Evolutionary conservation across 2,888 invertebrate genomes (phyloP).

Genomic region (Leptopilina myrica): DNA sequence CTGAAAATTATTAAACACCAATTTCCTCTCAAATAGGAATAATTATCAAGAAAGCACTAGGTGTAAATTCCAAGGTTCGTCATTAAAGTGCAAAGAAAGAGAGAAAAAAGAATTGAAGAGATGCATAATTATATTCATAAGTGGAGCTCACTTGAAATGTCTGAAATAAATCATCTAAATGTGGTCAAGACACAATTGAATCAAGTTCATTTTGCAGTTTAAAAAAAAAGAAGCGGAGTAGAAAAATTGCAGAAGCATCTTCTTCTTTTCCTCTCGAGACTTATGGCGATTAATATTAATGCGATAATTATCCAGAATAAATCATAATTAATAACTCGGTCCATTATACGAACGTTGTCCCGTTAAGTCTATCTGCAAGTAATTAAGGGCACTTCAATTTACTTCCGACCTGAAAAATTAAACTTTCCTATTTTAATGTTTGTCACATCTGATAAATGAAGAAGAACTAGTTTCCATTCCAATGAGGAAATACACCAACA

Average conservation of each 20-base stretch:
- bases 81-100: not conserved
- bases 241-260: constrained; percentile 11
- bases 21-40: not conserved
- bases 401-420: constrained; percentile 31
- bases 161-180: constrained; percentile 26
- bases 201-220: constrained; percentile 19
- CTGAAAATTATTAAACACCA: constrained; percentile 18
- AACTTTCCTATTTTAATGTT: constrained; percentile 19
- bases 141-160: not conserved
- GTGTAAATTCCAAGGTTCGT: constrained; percentile 27
- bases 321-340: constrained; percentile 66
- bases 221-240: not conserved
- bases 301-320: constrained; percentile 64
- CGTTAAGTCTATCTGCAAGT: constrained; percentile 22
- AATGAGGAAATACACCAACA: not conserved
- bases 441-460: constrained; percentile 7
- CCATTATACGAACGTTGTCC: constrained; percentile 57
- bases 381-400: constrained; percentile 28
- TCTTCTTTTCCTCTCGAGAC: not conserved
- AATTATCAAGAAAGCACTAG: constrained; percentile 20
- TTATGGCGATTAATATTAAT: constrained; percentile 59
- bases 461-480: not conserved
- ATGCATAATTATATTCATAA: constrained; percentile 13
- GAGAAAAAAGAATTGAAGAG: not conserved
- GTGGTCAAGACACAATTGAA: constrained; percentile 23